These are phyloP conservation scores for Xylocopa sonorina DNA, from an alignment of 1,140 invertebrate species.

Conservation along the genomic window DNA sequence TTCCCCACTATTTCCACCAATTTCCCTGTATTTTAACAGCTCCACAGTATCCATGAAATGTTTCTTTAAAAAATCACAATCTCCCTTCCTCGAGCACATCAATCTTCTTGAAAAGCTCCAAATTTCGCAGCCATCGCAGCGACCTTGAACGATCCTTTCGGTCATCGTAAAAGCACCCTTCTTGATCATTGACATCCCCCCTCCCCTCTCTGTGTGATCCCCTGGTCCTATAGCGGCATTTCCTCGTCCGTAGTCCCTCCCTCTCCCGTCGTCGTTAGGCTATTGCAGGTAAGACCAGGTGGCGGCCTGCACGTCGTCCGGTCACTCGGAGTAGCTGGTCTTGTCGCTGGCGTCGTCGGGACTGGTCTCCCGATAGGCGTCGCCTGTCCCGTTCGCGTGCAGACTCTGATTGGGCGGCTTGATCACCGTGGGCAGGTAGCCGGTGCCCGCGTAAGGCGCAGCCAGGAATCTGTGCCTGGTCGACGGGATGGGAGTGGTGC, in stretches of 20 bases:
- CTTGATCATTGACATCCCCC: too few relatives aligned
- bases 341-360: constrained; percentile 80
- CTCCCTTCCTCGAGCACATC: not conserved
- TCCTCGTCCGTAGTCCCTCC: constrained; percentile 2
- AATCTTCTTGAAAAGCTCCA: not conserved
- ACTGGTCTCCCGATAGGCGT: constrained; percentile 77
- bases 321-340: constrained; percentile 80
- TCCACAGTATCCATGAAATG: too few relatives aligned
- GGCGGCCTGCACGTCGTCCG: constrained; percentile 64
- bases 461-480: constrained; percentile 87
- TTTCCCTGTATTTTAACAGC: too few relatives aligned
- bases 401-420: constrained; percentile 83
- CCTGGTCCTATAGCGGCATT: not conserved
- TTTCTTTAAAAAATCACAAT: too few relatives aligned
- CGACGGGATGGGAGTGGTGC: constrained; percentile 79
- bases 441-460: constrained; percentile 90
- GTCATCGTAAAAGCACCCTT: not conserved
- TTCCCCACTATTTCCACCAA: too few relatives aligned
- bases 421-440: constrained; percentile 90
- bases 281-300: constrained; percentile 69
- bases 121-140: not conserved
- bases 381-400: constrained; percentile 75
- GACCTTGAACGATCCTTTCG: not conserved
- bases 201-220: too few relatives aligned
- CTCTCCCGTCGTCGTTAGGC: constrained; percentile 3